These are phyloP conservation scores for Pseudococcus jackbeardsleyi DNA, from an alignment of 2,888 invertebrate species.

Conservation along the genomic window DNA sequence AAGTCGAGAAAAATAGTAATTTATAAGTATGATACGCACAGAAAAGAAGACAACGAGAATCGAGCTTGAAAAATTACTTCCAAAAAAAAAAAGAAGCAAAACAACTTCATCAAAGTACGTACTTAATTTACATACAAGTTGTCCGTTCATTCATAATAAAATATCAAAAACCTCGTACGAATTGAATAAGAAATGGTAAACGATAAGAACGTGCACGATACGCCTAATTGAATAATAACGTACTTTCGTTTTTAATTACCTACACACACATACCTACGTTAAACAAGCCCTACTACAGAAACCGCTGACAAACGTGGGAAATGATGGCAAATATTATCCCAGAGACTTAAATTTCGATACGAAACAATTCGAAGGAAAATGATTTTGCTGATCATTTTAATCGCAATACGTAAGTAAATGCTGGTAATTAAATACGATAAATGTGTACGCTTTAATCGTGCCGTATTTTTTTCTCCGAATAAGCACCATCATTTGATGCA, in stretches of 20 bases:
- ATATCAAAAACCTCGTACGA: no score
- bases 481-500: neutral
- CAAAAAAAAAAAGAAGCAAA: no score
- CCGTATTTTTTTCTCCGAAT: neutral
- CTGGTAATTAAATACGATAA: neutral
- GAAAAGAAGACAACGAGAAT: neutral
- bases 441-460: neutral
- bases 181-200: no score
- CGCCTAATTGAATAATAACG: neutral
- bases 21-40: neutral
- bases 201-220: no score
- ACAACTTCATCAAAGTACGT: no score
- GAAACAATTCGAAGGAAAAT: neutral
- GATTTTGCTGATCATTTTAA: neutral
- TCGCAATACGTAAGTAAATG: no score
- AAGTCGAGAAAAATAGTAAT: no score
- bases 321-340: neutral
- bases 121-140: no score
- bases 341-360: neutral
- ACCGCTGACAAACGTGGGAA: slow-evolving; percentile 4
- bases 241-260: neutral
- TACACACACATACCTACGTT: neutral
- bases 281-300: neutral
- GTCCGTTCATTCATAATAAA: no score
- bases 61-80: neutral